A percentile compares a stretch with the other conserved stretches of the same genome.
phyloP scores from a whole-genome alignment of 2,113 vertebrate species.

The Accipiter virgatus region DNA sequence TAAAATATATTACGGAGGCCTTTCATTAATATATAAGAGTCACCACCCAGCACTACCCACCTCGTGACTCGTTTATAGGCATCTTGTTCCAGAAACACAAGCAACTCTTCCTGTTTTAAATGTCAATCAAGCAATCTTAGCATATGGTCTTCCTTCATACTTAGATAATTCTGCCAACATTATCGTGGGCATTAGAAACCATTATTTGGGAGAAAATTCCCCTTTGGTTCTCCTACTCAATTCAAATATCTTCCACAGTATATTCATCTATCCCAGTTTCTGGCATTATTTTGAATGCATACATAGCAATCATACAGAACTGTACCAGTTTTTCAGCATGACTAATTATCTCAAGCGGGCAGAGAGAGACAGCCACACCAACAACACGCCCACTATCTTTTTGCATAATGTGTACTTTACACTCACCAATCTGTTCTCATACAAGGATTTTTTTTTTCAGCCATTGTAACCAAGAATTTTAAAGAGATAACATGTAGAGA shows the following conservation, averaged over 20 bases:
- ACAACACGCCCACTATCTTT: constrained; percentile 4
- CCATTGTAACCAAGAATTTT: neutral
- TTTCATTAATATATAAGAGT: neutral
- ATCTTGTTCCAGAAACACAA: neutral
- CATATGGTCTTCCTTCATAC: neutral
- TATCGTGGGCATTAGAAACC: neutral
- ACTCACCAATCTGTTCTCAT: constrained; percentile 36
- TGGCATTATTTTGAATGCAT: neutral
- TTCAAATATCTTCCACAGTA: neutral
- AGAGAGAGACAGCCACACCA: constrained; percentile 37
- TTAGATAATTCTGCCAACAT: neutral
- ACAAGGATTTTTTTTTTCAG: neutral
- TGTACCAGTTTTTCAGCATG: constrained; percentile 46
- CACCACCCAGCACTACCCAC: neutral
- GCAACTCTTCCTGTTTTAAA: neutral
- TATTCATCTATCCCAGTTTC: neutral
- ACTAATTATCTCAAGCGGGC: neutral
- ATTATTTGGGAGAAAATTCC: neutral
- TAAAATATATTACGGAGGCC: neutral
- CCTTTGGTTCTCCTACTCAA: neutral
- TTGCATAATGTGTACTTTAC: constrained; percentile 41
- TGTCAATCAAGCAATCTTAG: neutral
- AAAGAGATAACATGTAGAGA: neutral
- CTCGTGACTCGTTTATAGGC: constrained; percentile 12
- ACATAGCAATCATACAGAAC: neutral